Evolutionary conservation across 1,140 invertebrate species (phyloP).

Genomic region (Drosophila nannoptera): DNA sequence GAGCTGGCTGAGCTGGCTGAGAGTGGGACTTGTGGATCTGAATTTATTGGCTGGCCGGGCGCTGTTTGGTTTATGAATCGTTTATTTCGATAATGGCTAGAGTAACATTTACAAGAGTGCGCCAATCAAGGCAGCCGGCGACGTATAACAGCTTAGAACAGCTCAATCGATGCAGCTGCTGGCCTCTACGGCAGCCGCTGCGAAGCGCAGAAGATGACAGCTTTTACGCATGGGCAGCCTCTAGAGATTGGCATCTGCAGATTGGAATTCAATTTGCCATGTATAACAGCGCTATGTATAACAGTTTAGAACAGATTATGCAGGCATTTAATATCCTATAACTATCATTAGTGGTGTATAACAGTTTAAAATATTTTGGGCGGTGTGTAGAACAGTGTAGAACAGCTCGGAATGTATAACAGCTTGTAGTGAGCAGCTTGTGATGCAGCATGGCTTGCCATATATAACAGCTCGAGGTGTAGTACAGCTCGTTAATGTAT

Average conservation of each 20-base stretch:
- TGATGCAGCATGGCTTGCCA: too few relatives aligned
- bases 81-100: conserved; percentile 42
- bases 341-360: background rate
- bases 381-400: too few relatives aligned
- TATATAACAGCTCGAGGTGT: too few relatives aligned
- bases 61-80: conserved; percentile 28
- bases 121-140: conserved; percentile 6
- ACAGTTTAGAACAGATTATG: too few relatives aligned
- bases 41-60: conserved; percentile 45
- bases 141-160: conserved; percentile 1
- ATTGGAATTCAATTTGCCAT: background rate
- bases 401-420: too few relatives aligned
- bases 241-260: background rate
- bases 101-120: conserved; percentile 36
- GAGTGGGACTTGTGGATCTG: conserved; percentile 40
- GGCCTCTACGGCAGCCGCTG: too few relatives aligned
- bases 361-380: background rate
- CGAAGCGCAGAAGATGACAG: too few relatives aligned
- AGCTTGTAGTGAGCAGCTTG: too few relatives aligned
- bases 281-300: too few relatives aligned
- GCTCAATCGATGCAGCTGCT: background rate
- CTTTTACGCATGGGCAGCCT: too few relatives aligned
- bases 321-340: too few relatives aligned
- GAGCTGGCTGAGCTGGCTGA: conserved; percentile 35
- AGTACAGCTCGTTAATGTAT: too few relatives aligned